Percentiles rank a stretch among this genome's conserved stretches.
Conservation (phyloP, 2,797 vertebrate species). For the Myoxocephalus aenaeus region DNA sequence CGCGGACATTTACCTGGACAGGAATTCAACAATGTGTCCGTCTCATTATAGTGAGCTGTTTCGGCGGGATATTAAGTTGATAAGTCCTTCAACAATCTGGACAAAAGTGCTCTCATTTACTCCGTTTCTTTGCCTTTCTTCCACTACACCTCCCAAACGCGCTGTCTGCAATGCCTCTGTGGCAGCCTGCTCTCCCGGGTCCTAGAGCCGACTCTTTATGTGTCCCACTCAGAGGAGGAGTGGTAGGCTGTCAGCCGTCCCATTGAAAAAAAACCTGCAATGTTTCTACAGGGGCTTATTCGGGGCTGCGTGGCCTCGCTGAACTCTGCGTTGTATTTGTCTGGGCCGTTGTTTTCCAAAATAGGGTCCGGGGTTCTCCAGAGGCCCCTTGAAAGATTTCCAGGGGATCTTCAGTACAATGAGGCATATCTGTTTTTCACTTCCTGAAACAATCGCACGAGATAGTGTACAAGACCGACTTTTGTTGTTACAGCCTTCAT, state of each 20-base stretch:
- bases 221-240: conserved; percentile 14
- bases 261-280: conserved; percentile 60
- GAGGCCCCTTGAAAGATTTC: conserved; percentile 14
- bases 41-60: conserved; percentile 82
- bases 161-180: conserved; percentile 82
- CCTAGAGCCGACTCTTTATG: conserved; percentile 72
- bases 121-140: conserved; percentile 87
- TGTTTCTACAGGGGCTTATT: conserved; percentile 39
- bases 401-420: conserved; percentile 6
- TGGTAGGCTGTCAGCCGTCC: conserved; percentile 38
- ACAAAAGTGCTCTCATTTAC: conserved; percentile 87
- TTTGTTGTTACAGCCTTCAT: neutral
- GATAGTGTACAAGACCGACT: neutral
- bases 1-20: conserved; percentile 83
- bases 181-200: conserved; percentile 77
- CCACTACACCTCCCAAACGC: conserved; percentile 86
- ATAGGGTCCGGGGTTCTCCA: conserved; percentile 28
- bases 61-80: conserved; percentile 79
- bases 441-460: conserved; percentile 22
- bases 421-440: conserved; percentile 10
- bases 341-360: conserved; percentile 46
- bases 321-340: conserved; percentile 58
- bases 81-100: conserved; percentile 85
- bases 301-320: conserved; percentile 50
- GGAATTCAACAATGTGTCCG: conserved; percentile 83